Evolutionary conservation across 2,113 vertebrate genomes (phyloP).

Genomic region (Motacilla tschutschensis): DNA sequence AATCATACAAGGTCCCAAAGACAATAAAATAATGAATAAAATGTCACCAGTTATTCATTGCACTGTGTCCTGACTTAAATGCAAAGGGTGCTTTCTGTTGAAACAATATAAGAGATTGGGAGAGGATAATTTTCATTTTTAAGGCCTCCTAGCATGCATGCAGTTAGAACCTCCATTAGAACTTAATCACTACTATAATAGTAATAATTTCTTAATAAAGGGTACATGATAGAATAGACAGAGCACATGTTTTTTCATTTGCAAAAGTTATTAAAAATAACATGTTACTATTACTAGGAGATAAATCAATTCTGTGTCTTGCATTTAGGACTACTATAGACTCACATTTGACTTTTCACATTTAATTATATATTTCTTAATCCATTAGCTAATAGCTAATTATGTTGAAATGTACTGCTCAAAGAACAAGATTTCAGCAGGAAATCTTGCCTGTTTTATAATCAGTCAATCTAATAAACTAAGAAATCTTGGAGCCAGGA

Average conservation of each 20-base stretch:
- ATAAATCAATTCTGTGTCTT: not conserved
- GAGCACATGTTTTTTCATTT: not conserved
- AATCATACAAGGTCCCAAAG: not conserved
- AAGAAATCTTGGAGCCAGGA: not conserved
- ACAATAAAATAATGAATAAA: conserved; percentile 11
- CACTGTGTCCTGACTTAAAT: not conserved
- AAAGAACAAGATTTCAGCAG: not conserved
- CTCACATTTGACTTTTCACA: not conserved
- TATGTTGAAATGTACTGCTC: not conserved
- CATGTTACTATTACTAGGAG: not conserved
- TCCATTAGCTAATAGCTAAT: not conserved
- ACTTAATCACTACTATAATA: not conserved
- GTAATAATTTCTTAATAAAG: not conserved
- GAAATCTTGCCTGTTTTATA: not conserved
- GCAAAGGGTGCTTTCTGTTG: not conserved
- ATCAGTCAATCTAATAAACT: not conserved
- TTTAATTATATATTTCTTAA: not conserved
- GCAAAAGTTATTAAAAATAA: not conserved
- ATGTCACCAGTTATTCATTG: not conserved
- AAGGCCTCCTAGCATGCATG: not conserved
- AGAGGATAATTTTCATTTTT: not conserved
- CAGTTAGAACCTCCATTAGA: not conserved
- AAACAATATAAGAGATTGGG: not conserved
- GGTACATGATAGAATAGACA: not conserved
- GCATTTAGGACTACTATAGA: not conserved